Evolutionary conservation across 2,888 invertebrate species (phyloP), one percentile per base, ranked within the genome.

Genomic region (Leucozona laternaria): DNA sequence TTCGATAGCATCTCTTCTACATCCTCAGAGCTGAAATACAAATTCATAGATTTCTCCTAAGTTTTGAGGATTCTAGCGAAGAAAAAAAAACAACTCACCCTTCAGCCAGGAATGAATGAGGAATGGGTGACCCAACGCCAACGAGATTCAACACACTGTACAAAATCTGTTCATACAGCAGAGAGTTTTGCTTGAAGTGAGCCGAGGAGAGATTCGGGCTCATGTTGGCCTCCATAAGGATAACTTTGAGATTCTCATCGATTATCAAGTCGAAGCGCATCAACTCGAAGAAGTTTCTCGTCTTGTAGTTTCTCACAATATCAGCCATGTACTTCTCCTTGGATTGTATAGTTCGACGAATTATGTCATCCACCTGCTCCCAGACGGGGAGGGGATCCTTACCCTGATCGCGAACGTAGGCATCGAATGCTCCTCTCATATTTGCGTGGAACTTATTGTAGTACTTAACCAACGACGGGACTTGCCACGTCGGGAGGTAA

Each of bases 191-290:
- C n/a, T 96, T 95, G 91, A 96, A 99, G 92, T 99, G 98, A 0
- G 96, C 96, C 0, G 98, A 98, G 0, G 98, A 98, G 79, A 99
- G 94, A 93, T 99, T 99, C 0, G 99, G 99, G 15, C 98, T 98
- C 99, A 99, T 99, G 91, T 99, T 99, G 0, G 98, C 98, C 93
- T 99, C 99, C 95, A 99, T 96, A 7, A 98, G 93, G 90, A 95
- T 96, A 0, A 98, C 97, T 64, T 96, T 96, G 0, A 99, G 91
- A 72, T 97, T 93, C 88, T 97, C 96, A 91, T 99, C 98, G 2
- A 99, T 93, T 0, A 98, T 96, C 91, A 99, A 96, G 92, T 99
- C 99, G 91, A 99, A 97, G 37, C 99, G 95, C 93, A 98, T 96
- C 94, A 99, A 94, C 93, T 99, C 99, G 92, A 99, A 99, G 92